Evolutionary conservation across 2,113 vertebrate species (phyloP).

Genomic region (Hemiscyllium ocellatum): DNA sequence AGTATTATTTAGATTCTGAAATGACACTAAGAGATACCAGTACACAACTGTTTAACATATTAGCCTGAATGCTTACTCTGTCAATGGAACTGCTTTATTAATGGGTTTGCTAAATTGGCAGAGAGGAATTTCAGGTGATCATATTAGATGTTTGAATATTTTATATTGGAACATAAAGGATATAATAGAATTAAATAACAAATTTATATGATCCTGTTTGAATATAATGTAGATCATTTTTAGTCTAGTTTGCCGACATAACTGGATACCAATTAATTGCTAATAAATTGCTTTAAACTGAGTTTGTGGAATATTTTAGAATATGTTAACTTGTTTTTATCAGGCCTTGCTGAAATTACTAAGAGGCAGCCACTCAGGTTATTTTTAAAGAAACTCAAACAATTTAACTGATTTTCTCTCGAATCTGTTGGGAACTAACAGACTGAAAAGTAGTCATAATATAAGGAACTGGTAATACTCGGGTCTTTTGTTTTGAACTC

Average conservation of each 20-base stretch:
- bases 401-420: not conserved
- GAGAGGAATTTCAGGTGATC: not conserved
- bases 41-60: not conserved
- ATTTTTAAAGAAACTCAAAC: not conserved
- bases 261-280: not conserved
- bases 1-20: not conserved
- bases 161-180: not conserved
- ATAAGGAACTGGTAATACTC: not conserved
- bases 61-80: not conserved
- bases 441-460: not conserved
- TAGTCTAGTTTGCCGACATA: not conserved
- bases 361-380: not conserved
- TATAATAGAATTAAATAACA: not conserved
- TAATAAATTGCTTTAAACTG: not conserved
- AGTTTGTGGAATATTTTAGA: not conserved
- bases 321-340: not conserved
- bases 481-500: not conserved
- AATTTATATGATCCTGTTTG: not conserved
- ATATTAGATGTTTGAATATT: not conserved
- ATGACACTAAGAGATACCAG: not conserved
- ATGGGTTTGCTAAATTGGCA: not conserved
- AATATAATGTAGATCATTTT: not conserved
- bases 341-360: not conserved
- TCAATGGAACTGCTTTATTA: not conserved
- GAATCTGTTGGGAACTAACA: not conserved